Percentiles rank a stretch among this genome's conserved stretches.
phyloP scores from a whole-genome alignment of 2,113 vertebrate species.

The Gymnarchus niloticus region DNA sequence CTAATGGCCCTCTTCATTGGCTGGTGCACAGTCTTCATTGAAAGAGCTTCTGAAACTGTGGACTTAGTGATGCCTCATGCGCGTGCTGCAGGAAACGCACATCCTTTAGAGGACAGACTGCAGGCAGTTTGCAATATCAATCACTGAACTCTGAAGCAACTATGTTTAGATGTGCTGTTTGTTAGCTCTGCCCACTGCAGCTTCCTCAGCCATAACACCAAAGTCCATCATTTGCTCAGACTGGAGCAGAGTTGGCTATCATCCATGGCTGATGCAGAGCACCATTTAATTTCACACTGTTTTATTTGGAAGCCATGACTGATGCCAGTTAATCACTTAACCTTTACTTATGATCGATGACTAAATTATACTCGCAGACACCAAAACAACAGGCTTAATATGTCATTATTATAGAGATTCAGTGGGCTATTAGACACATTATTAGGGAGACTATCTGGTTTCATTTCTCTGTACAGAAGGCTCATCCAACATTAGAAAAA shows the following conservation, averaged over 20 bases:
- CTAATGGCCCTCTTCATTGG: neutral
- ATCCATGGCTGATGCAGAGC: neutral
- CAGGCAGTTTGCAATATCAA: neutral
- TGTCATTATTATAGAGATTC: neutral
- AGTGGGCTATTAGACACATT: neutral
- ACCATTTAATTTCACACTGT: neutral
- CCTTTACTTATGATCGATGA: slow-evolving; percentile 33
- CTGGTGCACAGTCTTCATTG: neutral
- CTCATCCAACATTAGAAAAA: neutral
- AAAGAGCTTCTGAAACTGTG: neutral
- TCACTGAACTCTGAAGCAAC: neutral
- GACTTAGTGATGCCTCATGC: neutral
- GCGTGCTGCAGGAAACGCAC: neutral
- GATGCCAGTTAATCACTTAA: slow-evolving; percentile 31
- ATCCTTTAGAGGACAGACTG: neutral
- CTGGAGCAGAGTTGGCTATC: neutral
- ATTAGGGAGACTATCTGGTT: neutral
- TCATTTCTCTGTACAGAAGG: neutral
- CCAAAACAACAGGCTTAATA: neutral
- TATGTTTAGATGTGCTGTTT: neutral
- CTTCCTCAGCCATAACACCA: neutral
- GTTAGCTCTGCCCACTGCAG: neutral
- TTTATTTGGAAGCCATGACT: neutral
- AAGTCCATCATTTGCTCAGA: neutral
- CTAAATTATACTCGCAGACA: neutral